Evolutionary conservation across 2,888 invertebrate species (phyloP).

Genomic region (Cephus spinipes): DNA sequence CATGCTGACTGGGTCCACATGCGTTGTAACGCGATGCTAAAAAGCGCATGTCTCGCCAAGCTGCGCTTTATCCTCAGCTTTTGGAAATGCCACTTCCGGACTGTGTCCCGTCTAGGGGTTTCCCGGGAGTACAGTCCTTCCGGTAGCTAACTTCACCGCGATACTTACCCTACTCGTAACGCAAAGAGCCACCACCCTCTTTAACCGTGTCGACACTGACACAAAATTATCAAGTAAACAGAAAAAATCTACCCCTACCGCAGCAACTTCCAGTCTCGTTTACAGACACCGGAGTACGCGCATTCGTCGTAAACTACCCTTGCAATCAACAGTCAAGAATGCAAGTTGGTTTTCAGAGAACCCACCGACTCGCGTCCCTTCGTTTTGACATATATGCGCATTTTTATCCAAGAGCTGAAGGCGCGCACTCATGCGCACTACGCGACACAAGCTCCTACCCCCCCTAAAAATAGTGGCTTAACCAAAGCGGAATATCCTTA

Average conservation of each 20-base stretch:
- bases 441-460: not conserved
- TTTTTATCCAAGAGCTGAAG: not conserved
- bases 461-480: too few species aligned
- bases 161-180: not conserved
- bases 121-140: not conserved
- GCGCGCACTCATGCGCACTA: not conserved
- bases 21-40: slow-evolving; percentile 13
- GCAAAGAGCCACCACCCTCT: not conserved
- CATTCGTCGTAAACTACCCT: not conserved
- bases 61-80: not conserved
- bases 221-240: not conserved
- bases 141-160: not conserved
- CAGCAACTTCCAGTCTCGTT: not conserved
- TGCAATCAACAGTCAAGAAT: not conserved
- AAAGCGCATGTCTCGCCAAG: not conserved
- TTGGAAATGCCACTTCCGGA: not conserved
- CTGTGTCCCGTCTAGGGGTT: not conserved
- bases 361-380: not conserved
- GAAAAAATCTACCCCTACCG: not conserved
- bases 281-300: not conserved
- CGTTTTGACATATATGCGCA: not conserved
- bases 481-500: too few species aligned
- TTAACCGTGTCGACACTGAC: not conserved
- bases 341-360: not conserved
- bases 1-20: slow-evolving; percentile 17